These are phyloP conservation scores for Dendrocopos noguchii DNA, from an alignment of 2,113 vertebrate species.

Conservation along the genomic window DNA sequence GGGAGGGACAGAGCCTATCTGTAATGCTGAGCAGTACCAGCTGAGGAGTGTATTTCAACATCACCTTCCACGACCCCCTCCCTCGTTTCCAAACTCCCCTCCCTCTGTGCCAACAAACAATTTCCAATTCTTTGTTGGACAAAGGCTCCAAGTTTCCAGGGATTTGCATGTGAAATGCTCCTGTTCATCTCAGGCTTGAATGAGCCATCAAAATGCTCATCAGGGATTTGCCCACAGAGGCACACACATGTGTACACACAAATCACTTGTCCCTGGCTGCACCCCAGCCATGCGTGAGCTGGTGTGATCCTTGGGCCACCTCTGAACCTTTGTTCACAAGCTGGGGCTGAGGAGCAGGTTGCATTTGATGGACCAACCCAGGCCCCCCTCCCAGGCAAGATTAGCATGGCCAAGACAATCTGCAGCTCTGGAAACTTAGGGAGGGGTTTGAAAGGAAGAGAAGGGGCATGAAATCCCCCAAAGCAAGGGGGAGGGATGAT, in stretches of 20 bases:
- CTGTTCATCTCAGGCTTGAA: background rate
- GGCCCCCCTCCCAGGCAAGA: background rate
- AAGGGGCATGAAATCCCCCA: background rate
- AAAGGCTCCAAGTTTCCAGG: constrained; percentile 6
- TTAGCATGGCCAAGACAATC: background rate
- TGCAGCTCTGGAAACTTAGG: background rate
- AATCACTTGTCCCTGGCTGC: background rate
- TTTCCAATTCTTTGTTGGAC: background rate
- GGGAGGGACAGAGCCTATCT: background rate
- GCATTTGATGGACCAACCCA: background rate
- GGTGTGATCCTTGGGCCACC: background rate
- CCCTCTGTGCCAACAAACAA: background rate
- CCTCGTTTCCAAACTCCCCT: background rate
- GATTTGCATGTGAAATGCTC: constrained; percentile 47
- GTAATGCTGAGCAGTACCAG: background rate
- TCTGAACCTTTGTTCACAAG: background rate
- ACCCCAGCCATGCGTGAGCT: accelerated
- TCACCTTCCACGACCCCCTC: background rate
- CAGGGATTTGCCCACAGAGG: background rate
- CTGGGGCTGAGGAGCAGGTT: background rate
- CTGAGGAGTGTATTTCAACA: background rate
- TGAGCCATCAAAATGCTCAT: background rate
- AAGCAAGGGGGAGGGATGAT: background rate
- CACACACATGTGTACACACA: background rate
- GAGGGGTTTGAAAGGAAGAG: background rate